Percentiles rank a stretch among this genome's conserved stretches.
phyloP scores from a whole-genome alignment of 2,113 vertebrate species.

The Melozone crissalis region DNA sequence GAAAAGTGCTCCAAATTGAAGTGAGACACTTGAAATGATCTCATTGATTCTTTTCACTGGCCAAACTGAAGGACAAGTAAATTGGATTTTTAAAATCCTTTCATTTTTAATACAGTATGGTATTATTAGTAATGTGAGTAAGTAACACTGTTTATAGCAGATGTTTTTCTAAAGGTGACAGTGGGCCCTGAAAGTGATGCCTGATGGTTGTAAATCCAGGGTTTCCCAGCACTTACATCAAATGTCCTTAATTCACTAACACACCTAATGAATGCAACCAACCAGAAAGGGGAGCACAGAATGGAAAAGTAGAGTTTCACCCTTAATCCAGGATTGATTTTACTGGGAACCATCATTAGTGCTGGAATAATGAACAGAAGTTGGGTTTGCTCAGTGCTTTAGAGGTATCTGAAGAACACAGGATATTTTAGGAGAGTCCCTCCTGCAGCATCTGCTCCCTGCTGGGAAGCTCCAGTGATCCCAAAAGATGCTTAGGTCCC shows the following conservation, averaged over 20 bases:
- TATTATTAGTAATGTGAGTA: slow-evolving; percentile 9
- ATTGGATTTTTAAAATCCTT: slow-evolving; percentile 28
- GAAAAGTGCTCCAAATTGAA: slow-evolving; percentile 24
- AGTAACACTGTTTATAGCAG: slow-evolving; percentile 31
- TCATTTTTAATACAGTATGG: neutral
- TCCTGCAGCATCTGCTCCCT: neutral
- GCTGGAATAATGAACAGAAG: neutral
- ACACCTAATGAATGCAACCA: neutral
- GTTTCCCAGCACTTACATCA: neutral
- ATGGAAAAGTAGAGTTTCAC: neutral
- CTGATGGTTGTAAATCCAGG: neutral
- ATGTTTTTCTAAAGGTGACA: slow-evolving; percentile 25
- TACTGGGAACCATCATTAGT: neutral
- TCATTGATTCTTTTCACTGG: slow-evolving; percentile 20
- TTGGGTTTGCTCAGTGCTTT: neutral
- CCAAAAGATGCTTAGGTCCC: neutral
- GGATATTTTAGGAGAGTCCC: neutral
- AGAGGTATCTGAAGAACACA: neutral
- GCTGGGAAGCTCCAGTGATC: neutral
- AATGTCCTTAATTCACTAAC: neutral
- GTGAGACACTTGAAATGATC: neutral
- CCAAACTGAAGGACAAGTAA: slow-evolving; percentile 18
- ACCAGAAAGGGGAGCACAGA: neutral
- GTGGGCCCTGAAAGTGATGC: neutral
- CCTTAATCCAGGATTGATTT: neutral